Percentiles rank a stretch among this genome's conserved stretches.
These are phyloP conservation scores for Engraulis encrasicolus DNA, from an alignment of 2,113 vertebrate genomes.

Conservation along the genomic window DNA sequence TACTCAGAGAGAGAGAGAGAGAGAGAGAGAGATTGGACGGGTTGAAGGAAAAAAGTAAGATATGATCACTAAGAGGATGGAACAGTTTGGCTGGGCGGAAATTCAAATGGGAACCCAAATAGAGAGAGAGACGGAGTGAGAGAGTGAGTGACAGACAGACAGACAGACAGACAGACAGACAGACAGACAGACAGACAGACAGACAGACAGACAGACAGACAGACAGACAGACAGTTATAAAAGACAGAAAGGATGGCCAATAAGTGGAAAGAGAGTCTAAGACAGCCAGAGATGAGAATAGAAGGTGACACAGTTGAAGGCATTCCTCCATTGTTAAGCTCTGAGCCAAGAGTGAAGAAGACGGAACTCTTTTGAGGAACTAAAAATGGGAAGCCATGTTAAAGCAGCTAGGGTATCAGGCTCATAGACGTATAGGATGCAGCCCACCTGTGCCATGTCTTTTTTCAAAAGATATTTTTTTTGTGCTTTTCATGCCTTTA, in stretches of 20 bases:
- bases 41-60: too few relatives aligned
- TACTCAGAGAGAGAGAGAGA: neutral
- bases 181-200: neutral
- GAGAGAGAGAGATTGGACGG: neutral
- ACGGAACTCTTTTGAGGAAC: too few relatives aligned
- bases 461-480: too few relatives aligned
- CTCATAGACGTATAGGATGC: too few relatives aligned
- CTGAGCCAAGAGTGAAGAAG: neutral
- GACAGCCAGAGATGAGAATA: neutral
- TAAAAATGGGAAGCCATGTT: too few relatives aligned
- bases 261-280: neutral
- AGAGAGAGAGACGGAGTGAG: neutral
- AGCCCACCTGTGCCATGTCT: too few relatives aligned
- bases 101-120: too few relatives aligned
- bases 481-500: too few relatives aligned
- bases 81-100: too few relatives aligned
- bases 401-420: too few relatives aligned
- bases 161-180: neutral
- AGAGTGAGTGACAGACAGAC: neutral
- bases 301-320: neutral
- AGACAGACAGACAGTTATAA: neutral
- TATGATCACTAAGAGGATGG: too few relatives aligned
- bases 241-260: neutral
- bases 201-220: neutral
- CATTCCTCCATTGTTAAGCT: neutral